A percentile compares a stretch with the other conserved stretches of the same genome.
Conservation (phyloP, 2,888 invertebrate genomes). For the Brachylomia viminalis region DNA sequence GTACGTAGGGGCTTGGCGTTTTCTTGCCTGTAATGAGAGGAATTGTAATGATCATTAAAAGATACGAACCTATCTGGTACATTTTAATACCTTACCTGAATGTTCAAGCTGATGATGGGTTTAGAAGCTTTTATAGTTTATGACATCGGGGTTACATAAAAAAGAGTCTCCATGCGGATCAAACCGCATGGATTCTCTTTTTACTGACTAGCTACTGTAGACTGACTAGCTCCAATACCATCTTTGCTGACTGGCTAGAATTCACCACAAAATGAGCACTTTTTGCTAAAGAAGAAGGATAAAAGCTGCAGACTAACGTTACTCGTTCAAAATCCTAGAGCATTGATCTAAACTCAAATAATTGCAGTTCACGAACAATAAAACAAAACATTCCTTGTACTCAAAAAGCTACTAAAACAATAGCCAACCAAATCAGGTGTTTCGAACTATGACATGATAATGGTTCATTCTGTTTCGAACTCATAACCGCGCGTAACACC, state of each 20-base stretch:
- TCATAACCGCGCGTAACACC: slow-evolving; percentile 63
- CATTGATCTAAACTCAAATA: too few relatives aligned
- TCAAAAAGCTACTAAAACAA: slow-evolving; percentile 29
- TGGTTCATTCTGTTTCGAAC: slow-evolving; percentile 52
- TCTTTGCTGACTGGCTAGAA: background rate
- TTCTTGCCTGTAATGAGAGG: slow-evolving; percentile 12
- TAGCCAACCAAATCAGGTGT: slow-evolving; percentile 55
- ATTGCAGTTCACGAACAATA: background rate
- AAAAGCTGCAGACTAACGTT: background rate
- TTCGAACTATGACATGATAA: slow-evolving; percentile 59
- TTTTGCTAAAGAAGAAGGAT: background rate
- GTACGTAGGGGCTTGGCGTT: background rate
- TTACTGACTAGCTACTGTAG: too few relatives aligned
- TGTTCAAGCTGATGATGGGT: background rate
- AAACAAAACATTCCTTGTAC: slow-evolving; percentile 11
- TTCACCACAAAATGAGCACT: background rate
- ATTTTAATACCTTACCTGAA: background rate
- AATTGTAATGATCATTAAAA: background rate
- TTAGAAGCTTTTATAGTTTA: background rate
- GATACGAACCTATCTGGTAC: background rate
- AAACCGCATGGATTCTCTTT: too few relatives aligned
- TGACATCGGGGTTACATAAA: background rate
- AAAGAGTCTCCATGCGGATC: background rate
- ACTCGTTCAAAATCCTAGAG: too few relatives aligned
- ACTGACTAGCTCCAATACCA: background rate